These are phyloP conservation scores for Buteo buteo DNA, from an alignment of 2,113 vertebrate species.

Conservation along the genomic window DNA sequence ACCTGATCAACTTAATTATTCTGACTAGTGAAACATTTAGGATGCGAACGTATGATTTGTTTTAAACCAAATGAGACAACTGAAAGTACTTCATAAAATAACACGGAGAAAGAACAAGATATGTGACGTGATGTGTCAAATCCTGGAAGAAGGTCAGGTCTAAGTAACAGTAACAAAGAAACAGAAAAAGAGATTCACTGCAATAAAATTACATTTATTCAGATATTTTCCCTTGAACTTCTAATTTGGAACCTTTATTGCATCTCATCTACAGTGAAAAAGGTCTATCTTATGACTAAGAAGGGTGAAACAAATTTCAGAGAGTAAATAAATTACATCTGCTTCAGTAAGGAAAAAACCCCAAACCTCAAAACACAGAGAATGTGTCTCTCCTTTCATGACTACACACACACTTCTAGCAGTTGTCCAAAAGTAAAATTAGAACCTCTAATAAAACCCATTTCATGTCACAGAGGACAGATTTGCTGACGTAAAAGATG, in stretches of 20 bases:
- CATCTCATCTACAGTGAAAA: background rate
- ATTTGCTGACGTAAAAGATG: background rate
- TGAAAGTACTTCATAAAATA: constrained; percentile 53
- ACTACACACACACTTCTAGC: background rate
- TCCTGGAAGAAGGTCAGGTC: constrained; percentile 20
- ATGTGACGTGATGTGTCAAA: background rate
- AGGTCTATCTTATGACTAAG: background rate
- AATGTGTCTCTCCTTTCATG: background rate
- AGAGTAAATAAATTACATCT: background rate
- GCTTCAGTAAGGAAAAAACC: background rate
- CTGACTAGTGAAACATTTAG: constrained; percentile 73
- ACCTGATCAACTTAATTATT: constrained; percentile 80
- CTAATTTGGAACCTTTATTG: background rate
- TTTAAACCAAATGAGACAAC: constrained; percentile 68
- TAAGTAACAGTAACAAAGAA: background rate
- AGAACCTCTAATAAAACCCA: background rate
- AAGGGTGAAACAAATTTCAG: background rate
- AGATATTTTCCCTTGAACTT: background rate
- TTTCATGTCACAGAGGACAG: background rate
- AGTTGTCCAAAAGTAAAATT: background rate
- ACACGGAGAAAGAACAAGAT: background rate
- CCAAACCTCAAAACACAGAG: background rate
- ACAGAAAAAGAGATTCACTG: background rate
- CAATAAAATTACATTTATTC: background rate
- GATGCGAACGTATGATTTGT: constrained; percentile 68